Base-by-base conservation (phyloP, 2,113 vertebrate species). In the Macaca nemestrina region DNA sequence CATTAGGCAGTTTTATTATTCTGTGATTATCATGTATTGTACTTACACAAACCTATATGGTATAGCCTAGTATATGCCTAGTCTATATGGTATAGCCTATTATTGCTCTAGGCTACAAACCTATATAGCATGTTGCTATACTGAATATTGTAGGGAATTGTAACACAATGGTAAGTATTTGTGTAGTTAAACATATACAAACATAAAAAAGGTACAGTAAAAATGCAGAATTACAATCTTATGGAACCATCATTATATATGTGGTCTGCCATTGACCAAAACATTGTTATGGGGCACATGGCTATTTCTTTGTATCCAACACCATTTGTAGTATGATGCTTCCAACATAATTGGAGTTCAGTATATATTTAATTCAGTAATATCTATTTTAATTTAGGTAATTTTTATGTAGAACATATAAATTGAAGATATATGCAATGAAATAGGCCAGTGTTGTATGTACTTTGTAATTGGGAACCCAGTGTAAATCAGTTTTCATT, bases 401-500 rank as follows among this genome's bases (percentile, higher is more conserved):
- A 61, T 94, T 97, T 95, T 95, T 73, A 75, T 94, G 38, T 93
- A 80, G 72, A 93, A 80, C 55, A 78, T 70, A 35, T 27, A 75
- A 45, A 86, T 90, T 95, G 30, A 88, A 95, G 52, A 81, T 94
- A 72, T 12, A 80, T 75, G 7, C 43, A 79, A 14, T 93, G 48
- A 78, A 97, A 92, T 55, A 92, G 43, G 3, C 57, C 72, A 32
- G 43, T 83, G 8, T n/a, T 32, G 12, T 88, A 84, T 76, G 1
- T 75, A 67, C 32, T 92, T 0, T 94, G 1, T 89, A 86, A 35
- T 79, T 95, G 35, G 61, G 40, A 75, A 68, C 52, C 17, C 27
- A 89, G 23, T 95, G 93, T 95, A 85, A 93, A 52, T 88, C n/a
- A 78, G 35, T 93, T 95, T 96, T 22, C n/a, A 59, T 85, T 95